These are phyloP conservation scores for Hydrolagus affinis DNA, from an alignment of 2,113 vertebrate genomes.

Conservation along the genomic window DNA sequence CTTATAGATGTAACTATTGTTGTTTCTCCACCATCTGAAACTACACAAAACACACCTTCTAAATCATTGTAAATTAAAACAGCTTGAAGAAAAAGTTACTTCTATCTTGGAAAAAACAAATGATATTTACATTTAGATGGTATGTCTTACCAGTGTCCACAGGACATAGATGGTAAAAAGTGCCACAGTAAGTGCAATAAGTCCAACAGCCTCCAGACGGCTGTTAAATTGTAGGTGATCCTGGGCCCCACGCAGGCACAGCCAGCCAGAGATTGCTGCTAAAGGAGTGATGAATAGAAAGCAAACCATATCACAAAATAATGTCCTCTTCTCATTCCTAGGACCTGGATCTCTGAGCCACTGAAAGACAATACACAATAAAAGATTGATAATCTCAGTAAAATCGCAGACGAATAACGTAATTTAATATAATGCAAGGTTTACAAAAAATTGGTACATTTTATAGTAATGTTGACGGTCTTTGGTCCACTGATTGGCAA, in stretches of 20 bases:
- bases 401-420: not conserved
- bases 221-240: conserved; percentile 87
- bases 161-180: conserved; percentile 95
- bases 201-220: conserved; percentile 83
- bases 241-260: conserved; percentile 83
- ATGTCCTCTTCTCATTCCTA: conserved; percentile 82
- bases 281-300: conserved; percentile 90
- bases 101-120: too few relatives aligned
- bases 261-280: conserved; percentile 88
- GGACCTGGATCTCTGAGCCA: conserved; percentile 86
- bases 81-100: too few relatives aligned
- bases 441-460: too few relatives aligned
- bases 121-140: too few relatives aligned
- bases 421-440: not conserved
- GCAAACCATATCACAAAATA: conserved; percentile 93
- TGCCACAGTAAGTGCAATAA: conserved; percentile 90
- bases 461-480: too few relatives aligned
- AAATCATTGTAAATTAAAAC: too few relatives aligned
- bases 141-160: conserved; percentile 80
- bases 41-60: too few relatives aligned
- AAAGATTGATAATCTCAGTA: not conserved
- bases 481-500: too few relatives aligned
- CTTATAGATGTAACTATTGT: too few relatives aligned
- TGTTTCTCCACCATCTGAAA: too few relatives aligned
- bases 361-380: conserved; percentile 46